A percentile compares a stretch with the other conserved stretches of the same genome.
phyloP scores from a whole-genome alignment of 2,888 invertebrate genomes.

The Cheilosia vulpina region DNA sequence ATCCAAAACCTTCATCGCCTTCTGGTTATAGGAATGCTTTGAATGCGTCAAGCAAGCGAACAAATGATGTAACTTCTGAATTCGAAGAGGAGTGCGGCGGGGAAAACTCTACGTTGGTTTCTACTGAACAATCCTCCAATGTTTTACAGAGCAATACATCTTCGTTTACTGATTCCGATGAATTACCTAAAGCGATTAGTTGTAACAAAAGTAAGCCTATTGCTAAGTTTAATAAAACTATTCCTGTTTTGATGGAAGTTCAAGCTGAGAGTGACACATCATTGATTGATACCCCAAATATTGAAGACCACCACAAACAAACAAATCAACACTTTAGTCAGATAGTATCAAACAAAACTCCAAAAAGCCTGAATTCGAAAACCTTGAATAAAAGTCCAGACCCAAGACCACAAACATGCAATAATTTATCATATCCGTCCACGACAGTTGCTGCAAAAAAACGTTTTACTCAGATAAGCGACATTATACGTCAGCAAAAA shows the following conservation, averaged over 20 bases:
- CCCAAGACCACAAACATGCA: neutral
- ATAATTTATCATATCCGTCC: neutral
- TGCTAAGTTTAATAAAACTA: neutral
- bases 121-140: conserved; percentile 1
- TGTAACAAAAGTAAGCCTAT: neutral
- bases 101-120: neutral
- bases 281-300: neutral
- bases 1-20: neutral
- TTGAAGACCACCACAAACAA: neutral
- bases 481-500: conserved; percentile 55
- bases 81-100: conserved; percentile 1
- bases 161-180: conserved; percentile 11
- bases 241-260: neutral
- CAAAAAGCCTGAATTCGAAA: neutral
- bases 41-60: neutral
- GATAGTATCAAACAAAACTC: neutral
- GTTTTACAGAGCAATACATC: conserved; percentile 12
- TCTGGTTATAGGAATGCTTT: neutral
- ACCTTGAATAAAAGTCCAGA: neutral
- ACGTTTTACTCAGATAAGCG: conserved; percentile 65
- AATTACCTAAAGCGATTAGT: neutral
- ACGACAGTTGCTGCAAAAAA: conserved; percentile 5
- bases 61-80: neutral
- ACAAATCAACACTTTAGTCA: neutral
- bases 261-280: neutral